Evolutionary conservation across 2,797 vertebrate species (phyloP).

Genomic region (Halcyon chelicuti): DNA sequence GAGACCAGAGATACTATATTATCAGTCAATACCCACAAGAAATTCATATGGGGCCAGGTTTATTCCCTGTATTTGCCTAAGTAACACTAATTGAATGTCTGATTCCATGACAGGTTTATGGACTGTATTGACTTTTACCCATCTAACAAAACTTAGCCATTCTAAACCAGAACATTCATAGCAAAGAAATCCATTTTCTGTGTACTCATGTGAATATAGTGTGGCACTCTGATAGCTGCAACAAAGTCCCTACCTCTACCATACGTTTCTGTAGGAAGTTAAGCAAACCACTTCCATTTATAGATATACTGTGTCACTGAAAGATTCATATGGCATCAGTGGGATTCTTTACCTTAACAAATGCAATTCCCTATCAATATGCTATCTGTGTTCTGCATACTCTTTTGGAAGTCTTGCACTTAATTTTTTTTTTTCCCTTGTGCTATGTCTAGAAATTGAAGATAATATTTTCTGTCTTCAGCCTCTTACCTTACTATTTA

Average conservation of each 20-base stretch:
- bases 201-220: not conserved
- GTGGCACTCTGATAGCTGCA: not conserved
- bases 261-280: not conserved
- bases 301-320: not conserved
- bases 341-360: not conserved
- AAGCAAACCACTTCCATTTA: not conserved
- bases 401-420: not conserved
- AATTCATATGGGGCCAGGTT: not conserved
- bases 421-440: not conserved
- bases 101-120: not conserved
- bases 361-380: not conserved
- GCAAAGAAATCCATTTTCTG: not conserved
- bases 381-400: not conserved
- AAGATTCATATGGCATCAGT: not conserved
- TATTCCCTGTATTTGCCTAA: not conserved
- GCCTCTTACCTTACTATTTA: not conserved
- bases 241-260: not conserved
- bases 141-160: not conserved
- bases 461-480: not conserved
- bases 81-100: not conserved
- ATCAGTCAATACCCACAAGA: not conserved
- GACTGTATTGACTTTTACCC: not conserved
- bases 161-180: not conserved
- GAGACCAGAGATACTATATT: slow-evolving; percentile 17
- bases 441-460: not conserved